phyloP scores from a whole-genome alignment of 2,797 vertebrate species.

The Synaphobranchus kaupii region DNA sequence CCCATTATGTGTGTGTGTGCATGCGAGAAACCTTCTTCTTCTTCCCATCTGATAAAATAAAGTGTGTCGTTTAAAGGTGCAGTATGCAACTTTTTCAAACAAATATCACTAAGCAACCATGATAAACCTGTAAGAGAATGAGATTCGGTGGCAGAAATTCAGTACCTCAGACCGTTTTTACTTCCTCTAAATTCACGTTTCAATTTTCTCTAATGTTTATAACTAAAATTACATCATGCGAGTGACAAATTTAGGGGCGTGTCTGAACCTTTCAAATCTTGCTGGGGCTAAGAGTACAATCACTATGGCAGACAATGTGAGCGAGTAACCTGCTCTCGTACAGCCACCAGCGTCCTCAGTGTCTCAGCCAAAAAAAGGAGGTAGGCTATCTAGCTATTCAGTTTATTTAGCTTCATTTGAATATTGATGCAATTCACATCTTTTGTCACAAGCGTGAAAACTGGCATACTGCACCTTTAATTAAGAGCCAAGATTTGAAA shows the following conservation, averaged over 20 bases:
- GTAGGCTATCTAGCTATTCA: too few species aligned
- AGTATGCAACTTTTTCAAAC: not conserved
- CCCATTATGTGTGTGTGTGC: not conserved
- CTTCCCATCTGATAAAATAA: not conserved
- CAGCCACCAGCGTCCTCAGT: too few species aligned
- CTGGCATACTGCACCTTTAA: not conserved
- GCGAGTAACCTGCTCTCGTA: too few species aligned
- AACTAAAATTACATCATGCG: too few species aligned
- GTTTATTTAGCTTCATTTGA: too few species aligned
- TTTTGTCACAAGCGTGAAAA: too few species aligned
- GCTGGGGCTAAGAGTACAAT: too few species aligned
- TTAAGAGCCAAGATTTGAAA: not conserved
- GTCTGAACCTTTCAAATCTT: too few species aligned
- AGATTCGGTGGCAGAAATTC: not conserved
- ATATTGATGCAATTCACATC: too few species aligned
- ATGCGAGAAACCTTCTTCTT: not conserved
- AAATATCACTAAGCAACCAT: not conserved
- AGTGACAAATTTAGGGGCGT: too few species aligned
- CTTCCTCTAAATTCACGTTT: not conserved
- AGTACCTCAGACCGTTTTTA: not conserved
- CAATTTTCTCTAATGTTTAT: not conserved
- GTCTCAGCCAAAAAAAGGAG: too few species aligned
- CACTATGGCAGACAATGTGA: too few species aligned
- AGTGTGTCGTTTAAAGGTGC: not conserved
- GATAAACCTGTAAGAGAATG: not conserved